Evolutionary conservation across 2,797 vertebrate genomes (phyloP).

Genomic region (Alectoris magna): DNA sequence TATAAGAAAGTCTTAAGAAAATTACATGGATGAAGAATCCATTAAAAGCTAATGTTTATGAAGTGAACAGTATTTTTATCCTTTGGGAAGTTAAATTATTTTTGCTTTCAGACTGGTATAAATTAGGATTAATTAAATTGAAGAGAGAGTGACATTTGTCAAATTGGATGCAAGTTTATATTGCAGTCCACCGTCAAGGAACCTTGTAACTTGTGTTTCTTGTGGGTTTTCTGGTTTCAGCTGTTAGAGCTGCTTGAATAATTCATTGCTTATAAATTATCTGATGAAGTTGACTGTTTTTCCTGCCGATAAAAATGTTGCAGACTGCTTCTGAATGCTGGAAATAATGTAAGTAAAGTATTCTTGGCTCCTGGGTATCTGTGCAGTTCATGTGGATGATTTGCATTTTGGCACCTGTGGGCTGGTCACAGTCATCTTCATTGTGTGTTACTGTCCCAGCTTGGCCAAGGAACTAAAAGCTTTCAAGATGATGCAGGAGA

Average conservation of each 20-base stretch:
- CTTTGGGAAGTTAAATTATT: slow-evolving; percentile 33
- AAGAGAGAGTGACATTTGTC: slow-evolving; percentile 33
- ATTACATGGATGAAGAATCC: background rate
- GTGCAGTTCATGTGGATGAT: background rate
- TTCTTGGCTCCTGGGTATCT: background rate
- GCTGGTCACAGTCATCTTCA: background rate
- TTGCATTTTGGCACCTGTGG: background rate
- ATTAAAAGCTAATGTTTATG: slow-evolving; percentile 2
- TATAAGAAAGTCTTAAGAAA: slow-evolving; percentile 7
- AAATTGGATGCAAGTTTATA: background rate
- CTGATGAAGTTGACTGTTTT: background rate
- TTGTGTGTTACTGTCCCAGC: background rate
- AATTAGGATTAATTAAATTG: slow-evolving; percentile 17
- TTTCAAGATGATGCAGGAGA: background rate
- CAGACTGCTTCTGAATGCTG: background rate
- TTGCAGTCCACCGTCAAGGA: background rate
- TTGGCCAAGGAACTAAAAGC: background rate
- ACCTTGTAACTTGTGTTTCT: background rate
- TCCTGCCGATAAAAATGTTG: background rate
- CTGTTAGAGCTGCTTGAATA: slow-evolving; percentile 36
- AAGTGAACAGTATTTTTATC: slow-evolving; percentile 13
- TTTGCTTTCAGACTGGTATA: slow-evolving; percentile 17
- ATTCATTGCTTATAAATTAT: background rate
- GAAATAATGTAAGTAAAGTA: background rate
- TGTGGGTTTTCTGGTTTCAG: slow-evolving; percentile 14